Conservation (phyloP, 2,888 invertebrate genomes). For the Oscheius myriophilus region DNA sequence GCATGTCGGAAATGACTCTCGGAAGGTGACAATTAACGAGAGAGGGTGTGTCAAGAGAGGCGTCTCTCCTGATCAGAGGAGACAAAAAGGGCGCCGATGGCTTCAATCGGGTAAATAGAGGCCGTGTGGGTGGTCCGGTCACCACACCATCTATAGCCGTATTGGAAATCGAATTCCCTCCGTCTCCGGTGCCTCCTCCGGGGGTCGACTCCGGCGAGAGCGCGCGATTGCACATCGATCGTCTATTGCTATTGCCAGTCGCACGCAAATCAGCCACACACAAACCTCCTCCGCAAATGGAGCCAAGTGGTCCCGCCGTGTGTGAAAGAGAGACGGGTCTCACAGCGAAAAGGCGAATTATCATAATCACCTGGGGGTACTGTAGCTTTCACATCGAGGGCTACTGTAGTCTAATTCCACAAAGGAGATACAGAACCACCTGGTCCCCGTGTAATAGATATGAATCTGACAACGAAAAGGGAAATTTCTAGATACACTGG, state of each 20-base stretch:
- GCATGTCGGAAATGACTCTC: neutral
- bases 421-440: too few relatives aligned
- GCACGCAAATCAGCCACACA: constrained; percentile 27
- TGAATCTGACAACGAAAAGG: too few relatives aligned
- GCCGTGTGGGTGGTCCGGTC: neutral
- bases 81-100: constrained; percentile 5
- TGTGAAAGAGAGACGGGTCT: constrained; percentile 8
- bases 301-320: neutral
- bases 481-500: too few relatives aligned
- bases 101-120: too few relatives aligned
- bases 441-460: too few relatives aligned
- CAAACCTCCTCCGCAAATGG: constrained; percentile 7
- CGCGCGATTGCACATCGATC: constrained; percentile 33
- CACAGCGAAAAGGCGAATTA: neutral
- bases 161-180: constrained; percentile 27
- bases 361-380: too few relatives aligned
- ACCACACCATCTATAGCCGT: constrained; percentile 13
- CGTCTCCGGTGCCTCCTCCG: constrained; percentile 8
- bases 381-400: too few relatives aligned
- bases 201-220: constrained; percentile 6
- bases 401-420: too few relatives aligned
- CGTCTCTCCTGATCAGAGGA: constrained; percentile 6
- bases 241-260: constrained; percentile 29
- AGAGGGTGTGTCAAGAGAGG: constrained; percentile 35
- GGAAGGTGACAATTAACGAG: neutral